Percentiles rank a stretch among this genome's conserved stretches.
Conservation (phyloP, 1,140 invertebrate species). For the Bemisia tabaci region DNA sequence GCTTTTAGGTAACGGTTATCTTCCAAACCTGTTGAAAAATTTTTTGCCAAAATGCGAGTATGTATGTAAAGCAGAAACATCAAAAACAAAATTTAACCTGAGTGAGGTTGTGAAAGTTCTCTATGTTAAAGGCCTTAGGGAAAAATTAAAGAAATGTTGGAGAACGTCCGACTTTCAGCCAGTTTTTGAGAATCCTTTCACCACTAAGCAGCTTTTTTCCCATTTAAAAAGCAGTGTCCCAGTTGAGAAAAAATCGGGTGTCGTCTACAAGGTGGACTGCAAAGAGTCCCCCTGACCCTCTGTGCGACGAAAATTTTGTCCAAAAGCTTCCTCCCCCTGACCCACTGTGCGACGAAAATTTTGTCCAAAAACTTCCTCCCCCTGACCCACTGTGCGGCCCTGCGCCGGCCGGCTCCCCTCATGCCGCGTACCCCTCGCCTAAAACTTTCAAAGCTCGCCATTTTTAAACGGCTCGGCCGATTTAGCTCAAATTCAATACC, state of each 20-base stretch:
- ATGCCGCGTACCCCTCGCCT: too few species aligned
- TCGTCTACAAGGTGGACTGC: neutral
- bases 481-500: too few species aligned
- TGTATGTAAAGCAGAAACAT: neutral
- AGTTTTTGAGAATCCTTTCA: neutral
- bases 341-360: too few species aligned
- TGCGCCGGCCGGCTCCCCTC: too few species aligned
- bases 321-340: too few species aligned
- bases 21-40: neutral
- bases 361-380: too few species aligned
- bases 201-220: neutral
- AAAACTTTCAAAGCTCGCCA: too few species aligned
- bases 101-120: neutral
- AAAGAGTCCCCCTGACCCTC: too few species aligned
- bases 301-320: too few species aligned
- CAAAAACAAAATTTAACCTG: neutral
- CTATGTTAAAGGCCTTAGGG: neutral
- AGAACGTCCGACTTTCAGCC: neutral
- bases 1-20: neutral
- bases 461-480: too few species aligned
- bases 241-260: neutral
- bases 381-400: too few species aligned
- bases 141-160: neutral
- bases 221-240: neutral
- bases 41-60: neutral